A percentile compares a stretch with the other conserved stretches of the same genome.
Conservation (phyloP, 1,140 invertebrate species). For the Euschistus heros region DNA sequence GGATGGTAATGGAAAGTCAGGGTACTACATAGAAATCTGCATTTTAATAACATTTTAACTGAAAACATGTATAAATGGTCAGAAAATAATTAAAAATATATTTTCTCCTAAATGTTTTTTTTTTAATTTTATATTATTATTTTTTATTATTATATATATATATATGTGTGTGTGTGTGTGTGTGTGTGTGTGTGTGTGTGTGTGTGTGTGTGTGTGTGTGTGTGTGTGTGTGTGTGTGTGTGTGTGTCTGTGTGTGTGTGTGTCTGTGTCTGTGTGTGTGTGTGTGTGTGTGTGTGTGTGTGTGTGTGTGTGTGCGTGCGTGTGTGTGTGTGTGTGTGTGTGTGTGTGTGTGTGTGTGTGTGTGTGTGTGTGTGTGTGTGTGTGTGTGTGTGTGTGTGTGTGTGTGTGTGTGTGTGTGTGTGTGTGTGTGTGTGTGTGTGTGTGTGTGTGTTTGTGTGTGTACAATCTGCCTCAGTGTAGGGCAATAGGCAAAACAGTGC, state of each 20-base stretch:
- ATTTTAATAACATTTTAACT: no score
- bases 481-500: no score
- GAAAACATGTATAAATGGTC: no score
- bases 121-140: no score
- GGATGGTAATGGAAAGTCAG: no score
- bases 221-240: background rate
- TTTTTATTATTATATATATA: background rate
- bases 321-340: background rate
- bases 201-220: background rate
- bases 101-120: no score
- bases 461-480: no score
- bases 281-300: background rate
- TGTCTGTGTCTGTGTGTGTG: slow-evolving; percentile 8
- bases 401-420: background rate
- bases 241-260: background rate
- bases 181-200: slow-evolving; percentile 12
- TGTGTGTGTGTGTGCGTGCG: background rate
- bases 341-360: background rate
- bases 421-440: background rate
- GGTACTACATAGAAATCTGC: no score
- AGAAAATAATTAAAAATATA: no score
- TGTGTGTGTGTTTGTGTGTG: background rate
- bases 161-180: slow-evolving; percentile 2
- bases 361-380: background rate
- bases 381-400: no score